A percentile compares a stretch with the other conserved stretches of the same genome.
phyloP scores from a whole-genome alignment of 2,797 vertebrate genomes.

The Microchirus variegatus region DNA sequence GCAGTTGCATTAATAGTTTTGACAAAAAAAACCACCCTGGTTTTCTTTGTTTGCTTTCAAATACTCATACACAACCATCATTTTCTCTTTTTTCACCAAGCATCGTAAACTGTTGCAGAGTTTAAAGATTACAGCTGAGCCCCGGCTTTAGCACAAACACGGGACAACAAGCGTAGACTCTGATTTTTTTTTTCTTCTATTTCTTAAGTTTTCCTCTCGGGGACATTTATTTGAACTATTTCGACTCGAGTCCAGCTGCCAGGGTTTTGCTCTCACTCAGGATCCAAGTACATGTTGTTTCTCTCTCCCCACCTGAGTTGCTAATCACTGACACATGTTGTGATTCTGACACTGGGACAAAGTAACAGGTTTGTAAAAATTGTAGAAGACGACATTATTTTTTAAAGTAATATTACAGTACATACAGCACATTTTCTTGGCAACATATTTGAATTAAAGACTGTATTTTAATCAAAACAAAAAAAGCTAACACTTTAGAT shows the following conservation, averaged over 20 bases:
- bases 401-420: constrained; percentile 69
- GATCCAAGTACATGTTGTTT: constrained; percentile 22
- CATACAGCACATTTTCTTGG: constrained; percentile 46
- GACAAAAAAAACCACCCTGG: too few relatives aligned
- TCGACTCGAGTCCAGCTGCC: constrained; percentile 14
- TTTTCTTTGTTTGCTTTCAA: too few relatives aligned
- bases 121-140: constrained; percentile 50
- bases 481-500: too few relatives aligned
- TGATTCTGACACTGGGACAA: constrained; percentile 81
- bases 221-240: constrained; percentile 18
- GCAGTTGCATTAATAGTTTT: too few relatives aligned
- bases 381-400: constrained; percentile 79
- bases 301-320: constrained; percentile 20
- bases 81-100: constrained; percentile 60
- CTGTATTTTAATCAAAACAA: constrained; percentile 91
- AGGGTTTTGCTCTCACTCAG: constrained; percentile 19
- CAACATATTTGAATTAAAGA: constrained; percentile 82
- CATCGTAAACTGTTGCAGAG: constrained; percentile 29
- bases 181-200: constrained; percentile 13
- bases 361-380: constrained; percentile 76
- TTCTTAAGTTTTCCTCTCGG: constrained; percentile 15
- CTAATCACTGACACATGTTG: constrained; percentile 45
- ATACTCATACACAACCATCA: too few relatives aligned
- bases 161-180: not conserved
- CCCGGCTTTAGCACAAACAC: constrained; percentile 46